Conservation (phyloP, 2,797 vertebrate genomes). For the Lepidocolaptes lacrymiger region DNA sequence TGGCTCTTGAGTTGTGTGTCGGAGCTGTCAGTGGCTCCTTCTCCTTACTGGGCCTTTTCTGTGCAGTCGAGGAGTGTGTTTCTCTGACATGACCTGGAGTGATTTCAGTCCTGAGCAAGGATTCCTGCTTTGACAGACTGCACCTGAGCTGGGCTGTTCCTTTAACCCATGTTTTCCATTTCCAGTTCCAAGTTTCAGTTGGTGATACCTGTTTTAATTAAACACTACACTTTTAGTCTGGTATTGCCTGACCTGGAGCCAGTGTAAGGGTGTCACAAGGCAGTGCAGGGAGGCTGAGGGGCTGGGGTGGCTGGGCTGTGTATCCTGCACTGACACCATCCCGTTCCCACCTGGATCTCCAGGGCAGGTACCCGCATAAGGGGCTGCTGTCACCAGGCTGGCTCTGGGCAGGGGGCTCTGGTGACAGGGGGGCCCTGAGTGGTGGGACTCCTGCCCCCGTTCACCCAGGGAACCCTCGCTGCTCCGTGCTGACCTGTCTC, state of each 20-base stretch:
- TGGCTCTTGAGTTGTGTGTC: background rate
- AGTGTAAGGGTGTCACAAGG: rapidly evolving
- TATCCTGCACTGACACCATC: rapidly evolving
- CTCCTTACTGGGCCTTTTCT: background rate
- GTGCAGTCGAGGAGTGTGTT: background rate
- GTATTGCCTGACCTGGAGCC: rapidly evolving
- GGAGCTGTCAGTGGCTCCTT: background rate
- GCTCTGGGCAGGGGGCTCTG: background rate
- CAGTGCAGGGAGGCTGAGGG: rapidly evolving
- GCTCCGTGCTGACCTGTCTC: rapidly evolving
- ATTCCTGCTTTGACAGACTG: background rate
- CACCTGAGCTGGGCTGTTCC: background rate
- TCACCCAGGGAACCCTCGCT: rapidly evolving
- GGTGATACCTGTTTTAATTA: rapidly evolving
- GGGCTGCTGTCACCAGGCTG: background rate
- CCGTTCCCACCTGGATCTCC: rapidly evolving
- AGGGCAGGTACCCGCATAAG: rapidly evolving
- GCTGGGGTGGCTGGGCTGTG: rapidly evolving
- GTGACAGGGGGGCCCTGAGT: rapidly evolving
- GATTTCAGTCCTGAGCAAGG: background rate
- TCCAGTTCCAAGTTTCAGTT: background rate
- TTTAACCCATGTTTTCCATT: background rate
- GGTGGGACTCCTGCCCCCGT: too few relatives aligned
- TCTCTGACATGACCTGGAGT: background rate
- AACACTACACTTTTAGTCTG: rapidly evolving